Evolutionary conservation across 2,797 vertebrate species (phyloP), one percentile per base, ranked within the genome.

Genomic region (Delichon dasypus): DNA sequence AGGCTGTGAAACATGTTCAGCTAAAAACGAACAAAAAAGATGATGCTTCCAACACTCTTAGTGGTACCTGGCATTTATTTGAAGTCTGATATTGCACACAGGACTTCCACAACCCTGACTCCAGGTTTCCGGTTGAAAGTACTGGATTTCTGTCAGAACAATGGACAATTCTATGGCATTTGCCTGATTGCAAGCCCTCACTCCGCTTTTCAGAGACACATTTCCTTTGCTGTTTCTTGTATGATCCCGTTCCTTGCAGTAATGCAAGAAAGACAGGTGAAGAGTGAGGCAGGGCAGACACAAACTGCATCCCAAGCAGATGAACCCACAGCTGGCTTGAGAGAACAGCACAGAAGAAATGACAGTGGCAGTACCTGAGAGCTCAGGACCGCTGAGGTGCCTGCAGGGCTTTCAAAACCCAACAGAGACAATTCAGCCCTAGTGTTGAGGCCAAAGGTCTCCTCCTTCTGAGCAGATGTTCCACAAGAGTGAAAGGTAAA

Each of bases 1-100:
- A 96, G 83, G 85, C 85, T 85, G 83, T 73, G 90, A 93, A 95
- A 94, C 13, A 66, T 70, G 73, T 78, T 91, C 90, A 51, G 67
- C 71, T 58, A 88, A 94, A 91, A 95, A 89, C 57, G 79, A 90
- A 86, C 62, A 58, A 85, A 94, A 92, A 81, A 8, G 19, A 72
- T 51, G 72, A 71, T 55, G 51, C 20, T 84, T 81, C 68, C 85
- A 94, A 75, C 21, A 32, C 38, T 78, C 32, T 34, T 62, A 73
- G 89, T 60, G 83, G 74, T 93, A 94, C 85, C 90, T 93, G 73
- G 66, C 25, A 16, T 58, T 90, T 88, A 90, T 81, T 51, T 92
- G 51, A 88, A 81, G 50, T 73, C 76, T 91, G 83, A 38, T 88
- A 60, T 6, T 64, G 40, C 53, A 57, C 29, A 30, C 19, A 75